These are phyloP conservation scores for Calameuta pallipes DNA, from an alignment of 2,888 invertebrate genomes.

Conservation along the genomic window DNA sequence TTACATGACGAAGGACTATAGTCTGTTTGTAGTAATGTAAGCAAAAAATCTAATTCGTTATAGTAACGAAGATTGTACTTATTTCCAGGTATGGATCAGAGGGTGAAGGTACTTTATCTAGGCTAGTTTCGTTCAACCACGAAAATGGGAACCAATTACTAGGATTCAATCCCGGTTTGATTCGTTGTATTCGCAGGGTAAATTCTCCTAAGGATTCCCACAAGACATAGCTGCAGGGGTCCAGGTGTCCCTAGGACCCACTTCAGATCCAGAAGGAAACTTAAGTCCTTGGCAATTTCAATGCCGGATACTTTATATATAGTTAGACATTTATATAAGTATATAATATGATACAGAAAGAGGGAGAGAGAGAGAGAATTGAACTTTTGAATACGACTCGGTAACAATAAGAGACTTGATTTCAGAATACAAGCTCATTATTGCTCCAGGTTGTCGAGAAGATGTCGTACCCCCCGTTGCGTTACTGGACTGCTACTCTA, in stretches of 20 bases:
- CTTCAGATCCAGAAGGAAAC: conserved; percentile 16
- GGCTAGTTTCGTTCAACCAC: background rate
- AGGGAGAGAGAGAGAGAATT: conserved; percentile 35
- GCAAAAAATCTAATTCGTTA: background rate
- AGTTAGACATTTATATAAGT: background rate
- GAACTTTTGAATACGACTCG: background rate
- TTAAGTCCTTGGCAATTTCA: conserved; percentile 18
- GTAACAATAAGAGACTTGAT: conserved; percentile 58
- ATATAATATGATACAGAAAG: conserved; percentile 43
- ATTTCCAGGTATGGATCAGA: background rate
- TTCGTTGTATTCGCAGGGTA: background rate
- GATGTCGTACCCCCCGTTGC: conserved; percentile 8
- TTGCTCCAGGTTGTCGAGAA: conserved; percentile 33
- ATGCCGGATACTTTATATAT: conserved; percentile 25
- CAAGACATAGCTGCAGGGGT: conserved; percentile 27
- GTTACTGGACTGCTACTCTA: background rate
- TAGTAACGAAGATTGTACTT: background rate
- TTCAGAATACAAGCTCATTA: conserved; percentile 57
- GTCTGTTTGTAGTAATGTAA: background rate
- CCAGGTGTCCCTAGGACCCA: conserved; percentile 35
- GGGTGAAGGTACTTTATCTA: background rate
- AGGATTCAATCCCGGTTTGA: background rate
- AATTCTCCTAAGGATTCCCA: conserved; percentile 28
- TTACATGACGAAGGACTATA: background rate
- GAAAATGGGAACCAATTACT: background rate